Evolutionary conservation across 2,888 invertebrate species (phyloP).

Genomic region (Coleophora deauratella): DNA sequence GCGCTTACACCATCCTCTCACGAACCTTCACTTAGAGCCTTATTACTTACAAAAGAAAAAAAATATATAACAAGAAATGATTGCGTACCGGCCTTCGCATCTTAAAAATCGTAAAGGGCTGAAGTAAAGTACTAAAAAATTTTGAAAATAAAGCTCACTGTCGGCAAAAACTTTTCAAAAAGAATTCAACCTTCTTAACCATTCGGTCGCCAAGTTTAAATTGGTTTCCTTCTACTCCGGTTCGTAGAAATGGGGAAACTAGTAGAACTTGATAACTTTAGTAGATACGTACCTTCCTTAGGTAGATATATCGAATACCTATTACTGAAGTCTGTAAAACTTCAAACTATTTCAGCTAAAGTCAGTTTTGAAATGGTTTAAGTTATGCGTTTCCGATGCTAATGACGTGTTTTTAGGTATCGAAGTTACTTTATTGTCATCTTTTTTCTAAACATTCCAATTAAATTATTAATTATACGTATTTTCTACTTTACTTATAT

Average conservation of each 20-base stretch:
- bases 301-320: conserved; percentile 7
- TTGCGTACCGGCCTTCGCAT: conserved; percentile 42
- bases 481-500: too few relatives aligned
- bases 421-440: too few relatives aligned
- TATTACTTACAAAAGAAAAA: too few relatives aligned
- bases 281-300: conserved; percentile 21
- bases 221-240: conserved; percentile 52
- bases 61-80: conserved; percentile 17
- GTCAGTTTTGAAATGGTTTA: too few relatives aligned
- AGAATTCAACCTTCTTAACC: conserved; percentile 66
- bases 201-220: conserved; percentile 64
- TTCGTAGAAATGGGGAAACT: conserved; percentile 44
- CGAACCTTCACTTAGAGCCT: too few relatives aligned
- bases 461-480: too few relatives aligned
- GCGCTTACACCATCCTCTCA: too few relatives aligned
- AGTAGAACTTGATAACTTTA: conserved; percentile 19
- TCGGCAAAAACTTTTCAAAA: conserved; percentile 50
- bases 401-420: too few relatives aligned
- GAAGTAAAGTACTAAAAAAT: conserved; percentile 51
- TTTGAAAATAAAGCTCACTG: conserved; percentile 51
- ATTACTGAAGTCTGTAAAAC: background rate
- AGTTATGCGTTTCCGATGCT: too few relatives aligned
- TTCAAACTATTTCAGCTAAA: too few relatives aligned
- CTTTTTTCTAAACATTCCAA: too few relatives aligned
- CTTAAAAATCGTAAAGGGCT: conserved; percentile 49